Evolutionary conservation across 1,140 invertebrate species (phyloP).

Genomic region (Cotesia typhae): DNA sequence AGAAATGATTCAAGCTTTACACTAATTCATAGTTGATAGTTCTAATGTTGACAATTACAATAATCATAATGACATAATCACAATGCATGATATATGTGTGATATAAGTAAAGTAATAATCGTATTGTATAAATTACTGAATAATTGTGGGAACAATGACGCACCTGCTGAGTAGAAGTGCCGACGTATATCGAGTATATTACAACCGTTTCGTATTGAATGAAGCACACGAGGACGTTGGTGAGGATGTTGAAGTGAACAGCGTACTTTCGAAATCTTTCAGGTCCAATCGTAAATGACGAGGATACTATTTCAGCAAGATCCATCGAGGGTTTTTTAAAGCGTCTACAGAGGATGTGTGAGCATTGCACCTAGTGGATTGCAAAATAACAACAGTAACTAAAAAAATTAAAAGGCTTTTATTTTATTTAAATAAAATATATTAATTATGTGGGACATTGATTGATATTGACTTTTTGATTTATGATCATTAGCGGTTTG

Average conservation of each 20-base stretch:
- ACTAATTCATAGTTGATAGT: no score
- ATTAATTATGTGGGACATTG: background rate
- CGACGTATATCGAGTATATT: slow-evolving; percentile 51
- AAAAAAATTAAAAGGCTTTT: no score
- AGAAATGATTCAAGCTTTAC: no score
- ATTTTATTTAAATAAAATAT: background rate
- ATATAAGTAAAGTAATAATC: no score
- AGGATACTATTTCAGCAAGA: slow-evolving; percentile 67
- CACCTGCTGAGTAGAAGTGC: slow-evolving; percentile 53
- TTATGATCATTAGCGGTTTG: no score
- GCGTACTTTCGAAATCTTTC: slow-evolving; percentile 57
- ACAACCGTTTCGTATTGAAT: slow-evolving; percentile 48
- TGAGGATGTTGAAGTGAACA: slow-evolving; percentile 50
- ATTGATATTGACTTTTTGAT: no score
- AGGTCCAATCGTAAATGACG: slow-evolving; percentile 66
- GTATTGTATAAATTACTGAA: no score
- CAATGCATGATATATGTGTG: no score
- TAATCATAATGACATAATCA: no score
- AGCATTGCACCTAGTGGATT: slow-evolving; percentile 57
- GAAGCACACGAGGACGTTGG: slow-evolving; percentile 49
- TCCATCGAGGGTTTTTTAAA: slow-evolving; percentile 59
- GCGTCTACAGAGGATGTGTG: slow-evolving; percentile 59
- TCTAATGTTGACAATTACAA: no score
- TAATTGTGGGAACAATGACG: slow-evolving; percentile 22
- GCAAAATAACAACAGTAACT: background rate